Base-by-base conservation (phyloP, 1,140 invertebrate species). In the Maconellicoccus hirsutus region DNA sequence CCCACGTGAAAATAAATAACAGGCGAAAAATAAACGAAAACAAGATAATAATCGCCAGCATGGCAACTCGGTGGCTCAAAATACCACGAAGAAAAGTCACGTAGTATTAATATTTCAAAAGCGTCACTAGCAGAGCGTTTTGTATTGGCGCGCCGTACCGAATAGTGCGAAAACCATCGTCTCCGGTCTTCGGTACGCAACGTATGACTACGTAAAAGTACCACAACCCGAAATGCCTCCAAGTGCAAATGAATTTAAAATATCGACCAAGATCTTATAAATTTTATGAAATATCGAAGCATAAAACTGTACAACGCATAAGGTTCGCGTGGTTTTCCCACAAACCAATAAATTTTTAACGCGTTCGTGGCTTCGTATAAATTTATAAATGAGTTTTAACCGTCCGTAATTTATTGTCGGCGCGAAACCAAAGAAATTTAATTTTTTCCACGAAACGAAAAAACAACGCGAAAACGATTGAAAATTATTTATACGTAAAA, bases 231-330 rank as follows among this genome's bases (percentile, higher is more conserved):
- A 66, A 66, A 66, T 26, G 42, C 61, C 61, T 66, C 21, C 22
- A 66, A 66, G 61, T 66, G 61, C 21, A 66, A 66, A 66, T 66
- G 61, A 66, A 66, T 66, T 66, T 66, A 66, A 66, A 66, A 23
- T 26, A 66, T 66, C 61, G 61, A 25, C 10, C 10, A 25, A 66
- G 61, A 66, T 66, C 61, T 66, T 66, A 66, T 25, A 66, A 25
- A 66, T 23, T 23, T 52, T 52, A 66, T 25, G 25, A 66, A 23
- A 66, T 26, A 66, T 66, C 21, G 61, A 66, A 66, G 61, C 61
- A 66, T 26, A 66, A 66, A 66, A 23, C 61, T 66, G 61, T 66
- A 66, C 61, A 66, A 66, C 25, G 61, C 61, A 66, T 66, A 66
- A 23, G 42, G 42, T 52, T 52, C 61, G 25, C 61, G 25, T 12